Evolutionary conservation across 2,113 vertebrate species (phyloP).

Genomic region (Calidris pugnax): DNA sequence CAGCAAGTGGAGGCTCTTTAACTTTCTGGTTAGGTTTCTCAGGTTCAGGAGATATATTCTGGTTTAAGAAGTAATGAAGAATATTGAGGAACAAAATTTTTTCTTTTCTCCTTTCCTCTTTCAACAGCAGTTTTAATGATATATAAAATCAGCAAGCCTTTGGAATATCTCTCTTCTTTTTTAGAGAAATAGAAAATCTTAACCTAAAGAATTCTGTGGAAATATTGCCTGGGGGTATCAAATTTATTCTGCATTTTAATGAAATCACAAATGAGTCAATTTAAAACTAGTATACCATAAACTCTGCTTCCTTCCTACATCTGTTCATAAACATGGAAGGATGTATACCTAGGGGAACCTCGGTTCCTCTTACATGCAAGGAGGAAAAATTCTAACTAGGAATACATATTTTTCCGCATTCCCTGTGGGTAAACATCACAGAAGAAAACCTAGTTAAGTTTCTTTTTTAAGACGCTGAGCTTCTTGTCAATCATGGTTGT

Average conservation of each 20-base stretch:
- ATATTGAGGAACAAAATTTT: background rate
- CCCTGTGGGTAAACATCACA: slow-evolving; percentile 16
- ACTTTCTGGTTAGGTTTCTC: background rate
- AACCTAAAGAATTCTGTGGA: slow-evolving; percentile 26
- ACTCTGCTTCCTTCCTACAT: slow-evolving; percentile 44
- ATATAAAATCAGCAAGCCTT: slow-evolving; percentile 12
- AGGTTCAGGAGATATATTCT: background rate
- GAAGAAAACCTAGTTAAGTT: slow-evolving; percentile 18
- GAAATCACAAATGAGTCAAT: slow-evolving; percentile 64
- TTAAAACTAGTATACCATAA: slow-evolving; percentile 52
- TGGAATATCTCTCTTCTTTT: slow-evolving; percentile 3
- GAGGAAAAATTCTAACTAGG: background rate
- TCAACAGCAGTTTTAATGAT: slow-evolving; percentile 12
- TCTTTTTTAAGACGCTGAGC: background rate
- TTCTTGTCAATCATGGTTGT: background rate
- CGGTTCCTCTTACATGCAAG: background rate
- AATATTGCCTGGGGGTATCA: slow-evolving; percentile 47
- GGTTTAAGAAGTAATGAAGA: background rate
- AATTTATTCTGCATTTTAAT: slow-evolving; percentile 65
- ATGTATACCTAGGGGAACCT: slow-evolving; percentile 26
- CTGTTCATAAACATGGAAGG: slow-evolving; percentile 44
- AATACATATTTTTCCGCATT: background rate
- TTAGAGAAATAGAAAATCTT: slow-evolving; percentile 12
- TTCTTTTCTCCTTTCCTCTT: background rate
- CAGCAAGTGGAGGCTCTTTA: background rate